Base-by-base conservation (phyloP, 2,797 vertebrate genomes). In the Orestias chungarensis region DNA sequence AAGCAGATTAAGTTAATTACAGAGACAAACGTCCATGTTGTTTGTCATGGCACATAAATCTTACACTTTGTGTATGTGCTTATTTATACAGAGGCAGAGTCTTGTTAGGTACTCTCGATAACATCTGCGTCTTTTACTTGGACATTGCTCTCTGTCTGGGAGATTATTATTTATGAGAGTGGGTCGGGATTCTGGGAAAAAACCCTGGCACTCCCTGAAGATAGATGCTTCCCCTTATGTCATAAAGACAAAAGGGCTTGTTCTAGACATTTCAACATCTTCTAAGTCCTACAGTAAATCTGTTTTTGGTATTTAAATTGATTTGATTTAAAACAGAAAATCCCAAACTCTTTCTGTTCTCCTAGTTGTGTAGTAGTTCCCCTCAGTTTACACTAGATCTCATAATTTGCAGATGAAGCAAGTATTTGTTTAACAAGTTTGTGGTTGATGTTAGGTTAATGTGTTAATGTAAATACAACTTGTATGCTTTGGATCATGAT, bases 181-280 rank as follows among this genome's bases (percentile, higher is more conserved):
- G 62, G 82, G 79, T 89, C 77, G 81, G 84, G 77, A 84, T 89
- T 91, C 82, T 82, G 82, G 82, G 87, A 88, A 90, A 88, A 82
- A 83, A 74, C 79, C 71, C 72, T 90, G 91, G 88, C 86, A 88
- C 83, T 83, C 83, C 82, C 80, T 75, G 77, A 90, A 87, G 86
- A 92, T 89, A 52, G 86, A 92, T 90, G 70, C 74, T 87, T 91
- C 74, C 80, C 73, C 69, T 66, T 78, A 71, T 85, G 83, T 87
- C 79, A 85, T 66, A 79, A 70, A 82, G 82, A 92, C 87, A 91
- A 89, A 87, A 79, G 78, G 84, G 70, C 79, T 85, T 62, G 80
- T 91, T 88, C 80, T 84, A 66, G 66, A 75, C 72, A 84, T 90
- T 87, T 69, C 89, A 88, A 88, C 81, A 91, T 90, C 78, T 73